Percentiles rank a stretch among this genome's conserved stretches.
Conservation (phyloP, 53 echinoderm and acorn worm species). For the Astropecten irregularis region DNA sequence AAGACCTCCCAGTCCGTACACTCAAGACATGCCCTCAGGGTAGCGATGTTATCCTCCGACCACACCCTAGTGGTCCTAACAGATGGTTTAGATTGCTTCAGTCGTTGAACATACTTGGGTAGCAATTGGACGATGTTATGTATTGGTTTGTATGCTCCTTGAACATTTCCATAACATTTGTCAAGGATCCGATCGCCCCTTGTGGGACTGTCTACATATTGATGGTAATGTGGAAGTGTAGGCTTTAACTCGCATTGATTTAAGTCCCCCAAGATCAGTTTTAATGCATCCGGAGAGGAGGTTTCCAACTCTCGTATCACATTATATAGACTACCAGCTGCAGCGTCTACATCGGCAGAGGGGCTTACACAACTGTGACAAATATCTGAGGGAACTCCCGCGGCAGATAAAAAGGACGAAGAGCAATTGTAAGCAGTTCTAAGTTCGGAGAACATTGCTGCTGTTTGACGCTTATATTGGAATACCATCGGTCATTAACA, state of each 20-base stretch:
- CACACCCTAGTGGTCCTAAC: not conserved
- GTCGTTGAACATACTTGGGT: conserved; percentile 41
- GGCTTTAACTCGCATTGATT: conserved; percentile 44
- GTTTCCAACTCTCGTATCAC: conserved; percentile 17
- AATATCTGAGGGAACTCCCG: conserved; percentile 63
- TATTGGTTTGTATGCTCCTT: conserved; percentile 15
- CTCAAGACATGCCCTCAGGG: not conserved
- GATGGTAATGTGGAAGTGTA: conserved; percentile 27
- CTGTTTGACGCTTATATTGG: not conserved
- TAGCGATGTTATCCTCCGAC: not conserved
- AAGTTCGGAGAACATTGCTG: not conserved
- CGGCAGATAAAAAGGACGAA: conserved; percentile 59
- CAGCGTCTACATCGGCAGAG: conserved; percentile 33
- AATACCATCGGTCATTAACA: not conserved
- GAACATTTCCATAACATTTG: conserved; percentile 56
- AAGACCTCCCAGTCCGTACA: conserved; percentile 46
- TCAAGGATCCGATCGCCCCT: conserved; percentile 37
- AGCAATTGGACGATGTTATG: conserved; percentile 60
- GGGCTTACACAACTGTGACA: conserved; percentile 46
- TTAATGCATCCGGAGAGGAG: conserved; percentile 31
- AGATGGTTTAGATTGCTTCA: conserved; percentile 3
- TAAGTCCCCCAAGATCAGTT: conserved; percentile 55
- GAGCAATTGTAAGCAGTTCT: conserved; percentile 36
- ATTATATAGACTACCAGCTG: conserved; percentile 33
- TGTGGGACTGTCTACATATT: conserved; percentile 44